Evolutionary conservation across 37 sponge, comb jelly and placozoan genomes (phyloP), one percentile per base, ranked within the genome.

Genomic region (Mnemiopsis leidyi): DNA sequence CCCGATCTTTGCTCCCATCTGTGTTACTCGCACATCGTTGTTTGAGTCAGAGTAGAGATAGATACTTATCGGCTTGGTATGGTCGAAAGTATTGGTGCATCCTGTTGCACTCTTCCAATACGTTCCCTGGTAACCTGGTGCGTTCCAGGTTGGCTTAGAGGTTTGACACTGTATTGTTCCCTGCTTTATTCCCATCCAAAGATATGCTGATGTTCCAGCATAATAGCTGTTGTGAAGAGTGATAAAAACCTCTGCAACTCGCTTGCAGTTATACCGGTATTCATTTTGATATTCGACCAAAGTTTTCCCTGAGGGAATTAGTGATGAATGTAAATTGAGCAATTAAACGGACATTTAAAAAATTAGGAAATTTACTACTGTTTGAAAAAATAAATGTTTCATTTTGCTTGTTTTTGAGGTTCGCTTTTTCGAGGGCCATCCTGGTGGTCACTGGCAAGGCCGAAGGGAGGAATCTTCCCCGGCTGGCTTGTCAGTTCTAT

Each of bases 131-230:
- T 30, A 3, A 18, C 25, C 26, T 29, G 73, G 73, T n/a, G 25
- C 25, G 25, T 23, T 3, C 73, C 73, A 71, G 23, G 73, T 71
- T 5, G 73, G 73, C 16, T 23, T 7, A 23, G 25, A n/a, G 7
- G 73, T 71, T 23, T 25, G 23, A 23, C 73, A 71, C 25, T 23
- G 21, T 25, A 23, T 71, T 29, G 73, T 29, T 7, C 25, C 73
- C 73, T 71, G 73, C 25, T 71, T 71, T 25, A 71, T 71, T 3
- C 73, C 73, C 73, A 71, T 71, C 73, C 73, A 71, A 3, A 71
- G 73, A 18, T 71, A 25, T 5, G 73, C 73, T 23, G 73, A 29
- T 3, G 73, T 71, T 3, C 73, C 73, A 5, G 73, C 73, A 30
- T 71, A 23, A 18, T 71, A 71, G 7, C 23, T 5, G 25, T 23